A percentile compares a stretch with the other conserved stretches of the same genome.
phyloP scores from a whole-genome alignment of 2,888 invertebrate genomes.

The Sceliomorpha sp. region DNA sequence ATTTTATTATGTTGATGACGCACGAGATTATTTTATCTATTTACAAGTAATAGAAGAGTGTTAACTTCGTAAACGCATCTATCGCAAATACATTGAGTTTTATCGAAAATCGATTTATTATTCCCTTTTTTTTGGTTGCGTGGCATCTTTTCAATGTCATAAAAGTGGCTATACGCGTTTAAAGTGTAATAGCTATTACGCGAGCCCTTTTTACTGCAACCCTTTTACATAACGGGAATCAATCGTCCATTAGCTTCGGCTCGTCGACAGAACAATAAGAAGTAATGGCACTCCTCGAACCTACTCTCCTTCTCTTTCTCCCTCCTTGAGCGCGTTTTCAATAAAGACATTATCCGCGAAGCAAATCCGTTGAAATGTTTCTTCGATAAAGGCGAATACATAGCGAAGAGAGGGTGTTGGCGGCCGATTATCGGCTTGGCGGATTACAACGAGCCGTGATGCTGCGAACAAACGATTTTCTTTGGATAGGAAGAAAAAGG shows the following conservation, averaged over 20 bases:
- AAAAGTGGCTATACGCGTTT: conserved; percentile 46
- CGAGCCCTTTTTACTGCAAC: conserved; percentile 48
- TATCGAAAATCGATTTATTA: too few species aligned
- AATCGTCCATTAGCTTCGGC: conserved; percentile 62
- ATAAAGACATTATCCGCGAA: conserved; percentile 76
- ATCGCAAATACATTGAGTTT: conserved; percentile 20
- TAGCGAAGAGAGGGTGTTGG: conserved; percentile 44
- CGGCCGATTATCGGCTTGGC: conserved; percentile 75
- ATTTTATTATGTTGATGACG: too few species aligned
- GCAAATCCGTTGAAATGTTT: conserved; percentile 70
- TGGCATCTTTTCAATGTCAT: conserved; percentile 24
- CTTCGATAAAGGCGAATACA: conserved; percentile 56
- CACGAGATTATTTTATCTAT: too few species aligned
- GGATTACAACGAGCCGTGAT: conserved; percentile 72
- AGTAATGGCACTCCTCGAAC: conserved; percentile 59
- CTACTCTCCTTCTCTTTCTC: conserved; percentile 43
- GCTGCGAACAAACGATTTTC: conserved; percentile 74
- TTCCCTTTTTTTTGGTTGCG: conserved; percentile 31
- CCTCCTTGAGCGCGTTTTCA: conserved; percentile 72
- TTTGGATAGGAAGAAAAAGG: conserved; percentile 62
- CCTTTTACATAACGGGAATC: conserved; percentile 56
- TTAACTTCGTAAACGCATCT: too few species aligned
- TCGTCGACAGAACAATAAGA: conserved; percentile 69
- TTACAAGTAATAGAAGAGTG: too few species aligned
- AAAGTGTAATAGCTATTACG: conserved; percentile 44